Evolutionary conservation across 1,140 invertebrate species (phyloP).

Genomic region (Arion vulgaris): DNA sequence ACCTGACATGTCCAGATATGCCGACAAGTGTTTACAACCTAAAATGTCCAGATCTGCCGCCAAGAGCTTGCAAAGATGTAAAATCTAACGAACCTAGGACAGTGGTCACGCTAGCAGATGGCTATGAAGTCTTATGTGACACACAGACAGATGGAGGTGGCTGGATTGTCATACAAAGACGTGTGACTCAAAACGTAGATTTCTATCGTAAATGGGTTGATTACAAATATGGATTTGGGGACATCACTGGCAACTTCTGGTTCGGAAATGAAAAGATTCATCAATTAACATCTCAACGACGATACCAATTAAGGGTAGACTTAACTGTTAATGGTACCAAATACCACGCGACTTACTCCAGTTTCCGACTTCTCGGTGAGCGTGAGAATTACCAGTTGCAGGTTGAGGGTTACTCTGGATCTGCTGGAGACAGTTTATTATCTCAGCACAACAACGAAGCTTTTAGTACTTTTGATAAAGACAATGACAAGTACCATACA

Average conservation of each 20-base stretch:
- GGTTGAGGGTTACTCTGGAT: neutral
- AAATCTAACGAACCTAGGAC: neutral
- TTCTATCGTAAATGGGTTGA: slow-evolving; percentile 94
- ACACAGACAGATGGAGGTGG: neutral
- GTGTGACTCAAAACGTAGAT: slow-evolving; percentile 83
- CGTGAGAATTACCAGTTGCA: neutral
- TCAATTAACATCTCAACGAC: neutral
- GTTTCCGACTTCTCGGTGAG: neutral
- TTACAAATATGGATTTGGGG: slow-evolving; percentile 94
- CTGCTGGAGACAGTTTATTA: too few relatives aligned
- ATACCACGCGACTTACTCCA: neutral
- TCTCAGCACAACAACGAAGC: neutral
- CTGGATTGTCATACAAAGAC: slow-evolving; percentile 78
- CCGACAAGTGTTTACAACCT: too few relatives aligned
- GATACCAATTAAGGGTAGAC: slow-evolving; percentile 3
- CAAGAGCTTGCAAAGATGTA: neutral
- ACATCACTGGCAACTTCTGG: slow-evolving; percentile 78
- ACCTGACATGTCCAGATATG: too few relatives aligned
- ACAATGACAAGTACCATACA: neutral
- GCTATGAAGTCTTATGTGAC: slow-evolving; percentile 3
- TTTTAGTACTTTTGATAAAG: neutral
- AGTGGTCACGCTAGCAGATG: neutral
- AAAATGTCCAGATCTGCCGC: too few relatives aligned
- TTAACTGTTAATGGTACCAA: neutral
- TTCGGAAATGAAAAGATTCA: slow-evolving; percentile 52